These are phyloP conservation scores for Caerostris extrusa DNA, from an alignment of 1,140 invertebrate genomes.

Conservation along the genomic window DNA sequence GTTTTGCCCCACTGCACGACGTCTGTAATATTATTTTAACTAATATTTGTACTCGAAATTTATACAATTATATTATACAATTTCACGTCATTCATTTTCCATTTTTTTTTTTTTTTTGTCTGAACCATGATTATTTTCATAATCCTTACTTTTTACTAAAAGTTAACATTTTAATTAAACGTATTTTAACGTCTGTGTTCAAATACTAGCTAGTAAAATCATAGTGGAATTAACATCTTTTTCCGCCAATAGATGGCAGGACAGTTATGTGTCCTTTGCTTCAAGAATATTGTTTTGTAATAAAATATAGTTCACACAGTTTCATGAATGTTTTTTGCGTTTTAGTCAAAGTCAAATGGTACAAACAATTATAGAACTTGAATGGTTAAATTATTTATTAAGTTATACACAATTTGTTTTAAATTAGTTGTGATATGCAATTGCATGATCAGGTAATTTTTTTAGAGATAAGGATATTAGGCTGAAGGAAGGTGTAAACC, in stretches of 20 bases:
- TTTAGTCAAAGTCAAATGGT: background rate
- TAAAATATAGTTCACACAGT: constrained; percentile 30
- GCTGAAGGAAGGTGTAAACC: constrained; percentile 12
- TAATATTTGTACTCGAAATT: too few relatives aligned
- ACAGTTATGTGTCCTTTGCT: constrained; percentile 36
- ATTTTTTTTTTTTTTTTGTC: too few relatives aligned
- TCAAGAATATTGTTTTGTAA: background rate
- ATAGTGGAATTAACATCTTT: background rate
- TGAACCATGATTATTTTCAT: too few relatives aligned
- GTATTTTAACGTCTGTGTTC: too few relatives aligned
- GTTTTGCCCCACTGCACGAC: too few relatives aligned
- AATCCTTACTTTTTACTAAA: too few relatives aligned
- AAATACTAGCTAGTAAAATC: too few relatives aligned
- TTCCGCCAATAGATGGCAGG: constrained; percentile 43
- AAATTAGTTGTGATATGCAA: background rate
- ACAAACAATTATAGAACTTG: background rate
- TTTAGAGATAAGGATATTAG: constrained; percentile 4
- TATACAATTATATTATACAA: too few relatives aligned
- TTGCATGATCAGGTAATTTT: background rate
- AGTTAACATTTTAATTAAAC: too few relatives aligned
- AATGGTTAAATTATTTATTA: background rate
- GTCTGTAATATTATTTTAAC: too few relatives aligned
- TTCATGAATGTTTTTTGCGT: constrained; percentile 4
- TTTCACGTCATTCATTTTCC: too few relatives aligned
- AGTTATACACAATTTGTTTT: background rate